Conservation (phyloP, 2,797 vertebrate species). For the Melanotaenia maccullochi region DNA sequence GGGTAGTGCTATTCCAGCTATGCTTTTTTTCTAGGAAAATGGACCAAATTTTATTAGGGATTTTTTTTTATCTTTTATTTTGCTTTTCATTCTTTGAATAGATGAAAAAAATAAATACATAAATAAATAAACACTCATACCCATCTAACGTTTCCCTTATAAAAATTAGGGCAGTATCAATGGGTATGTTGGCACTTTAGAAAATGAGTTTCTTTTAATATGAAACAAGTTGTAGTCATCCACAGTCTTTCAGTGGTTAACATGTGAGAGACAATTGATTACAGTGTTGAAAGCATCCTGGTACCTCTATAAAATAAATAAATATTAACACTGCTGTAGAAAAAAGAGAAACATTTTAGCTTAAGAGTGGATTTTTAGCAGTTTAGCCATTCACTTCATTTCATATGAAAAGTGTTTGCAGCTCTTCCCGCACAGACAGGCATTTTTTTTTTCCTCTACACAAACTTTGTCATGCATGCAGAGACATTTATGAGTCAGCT, state of each 20-base stretch:
- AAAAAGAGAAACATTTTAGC: not conserved
- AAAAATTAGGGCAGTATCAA: not conserved
- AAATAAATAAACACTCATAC: no score
- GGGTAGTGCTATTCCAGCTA: not conserved
- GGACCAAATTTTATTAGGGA: not conserved
- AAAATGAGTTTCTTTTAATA: conserved; percentile 15
- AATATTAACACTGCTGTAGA: not conserved
- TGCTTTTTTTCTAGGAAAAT: not conserved
- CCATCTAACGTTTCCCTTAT: not conserved
- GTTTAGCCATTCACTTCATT: not conserved
- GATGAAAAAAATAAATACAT: not conserved
- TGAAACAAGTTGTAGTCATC: conserved; percentile 57
- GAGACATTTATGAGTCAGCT: conserved; percentile 39
- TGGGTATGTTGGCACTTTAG: not conserved
- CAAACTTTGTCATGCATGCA: conserved; percentile 13
- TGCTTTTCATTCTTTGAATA: not conserved
- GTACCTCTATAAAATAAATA: not conserved
- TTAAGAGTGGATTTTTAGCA: not conserved
- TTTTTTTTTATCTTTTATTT: not conserved
- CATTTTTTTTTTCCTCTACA: conserved; percentile 3
- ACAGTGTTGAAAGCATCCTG: conserved; percentile 10
- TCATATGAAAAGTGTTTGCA: not conserved
- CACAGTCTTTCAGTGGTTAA: conserved; percentile 64
- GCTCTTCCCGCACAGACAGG: conserved; percentile 22
- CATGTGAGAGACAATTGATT: conserved; percentile 22